Evolutionary conservation across 2,113 vertebrate genomes (phyloP), one percentile per base, ranked within the genome.

Genomic region (Cephalopterus ornatus): DNA sequence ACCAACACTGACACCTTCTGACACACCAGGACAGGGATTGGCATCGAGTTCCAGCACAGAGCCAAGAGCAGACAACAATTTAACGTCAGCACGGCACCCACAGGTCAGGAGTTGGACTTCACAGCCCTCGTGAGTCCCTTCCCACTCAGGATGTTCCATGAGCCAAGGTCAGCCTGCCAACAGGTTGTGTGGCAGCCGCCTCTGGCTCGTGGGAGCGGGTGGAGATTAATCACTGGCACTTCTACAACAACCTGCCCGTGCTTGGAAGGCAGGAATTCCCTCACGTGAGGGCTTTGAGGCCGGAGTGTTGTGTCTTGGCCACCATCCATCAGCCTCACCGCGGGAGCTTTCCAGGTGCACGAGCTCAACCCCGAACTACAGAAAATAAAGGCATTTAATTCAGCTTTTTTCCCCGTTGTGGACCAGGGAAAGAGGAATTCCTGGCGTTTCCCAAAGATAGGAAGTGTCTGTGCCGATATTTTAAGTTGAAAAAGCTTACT

Each of bases 11-110:
- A 56, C 84, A 68, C 8, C 72, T 81, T 42, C 93, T 27, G 39
- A 68, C 74, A 32, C 58, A 7, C 6, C n/a, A n/a, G 55, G 1
- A 3, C 5, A 4, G 52, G 76, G 74, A 26, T 5, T 5, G 42
- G 59, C 63, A 18, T 1, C 49, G 6, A 23, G 9, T 8, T 11
- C 47, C 7, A 0, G 22, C 74, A 15, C 35, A 14, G 28, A 1
- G 20, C 33, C 3, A 1, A 42, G 32, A 70, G 33, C 18, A 2
- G 1, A 8, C 37, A 26, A 17, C 9, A 23, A 3, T 8, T 23
- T 20, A 41, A 5, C 0, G 32, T 8, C 56, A 63, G 39, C 14
- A 8, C 56, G 44, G 18, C 3, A 1, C 0, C 17, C 7, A 16
- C 37, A 22, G 12, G 1, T 28, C 80, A 47, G 26, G 37, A 50